phyloP scores from a whole-genome alignment of 2,113 vertebrate species.

The Phaethornis superciliosus region DNA sequence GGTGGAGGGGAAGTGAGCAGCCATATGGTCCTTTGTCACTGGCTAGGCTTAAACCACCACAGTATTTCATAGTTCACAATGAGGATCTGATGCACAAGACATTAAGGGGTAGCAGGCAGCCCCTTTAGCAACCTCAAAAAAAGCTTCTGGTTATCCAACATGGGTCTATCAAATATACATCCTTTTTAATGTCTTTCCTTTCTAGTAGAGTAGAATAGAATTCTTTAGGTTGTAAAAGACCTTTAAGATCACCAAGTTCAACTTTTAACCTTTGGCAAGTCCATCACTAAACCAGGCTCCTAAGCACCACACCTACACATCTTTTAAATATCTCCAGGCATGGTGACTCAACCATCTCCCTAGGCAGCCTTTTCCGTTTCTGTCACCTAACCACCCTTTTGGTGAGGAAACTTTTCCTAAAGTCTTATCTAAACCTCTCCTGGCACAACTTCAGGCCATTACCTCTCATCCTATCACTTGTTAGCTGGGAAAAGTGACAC shows the following conservation, averaged over 20 bases:
- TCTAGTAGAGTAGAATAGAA: neutral
- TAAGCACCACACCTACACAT: rapidly evolving
- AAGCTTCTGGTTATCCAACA: neutral
- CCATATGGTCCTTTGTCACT: too few species aligned
- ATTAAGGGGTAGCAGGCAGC: neutral
- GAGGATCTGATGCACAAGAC: too few species aligned
- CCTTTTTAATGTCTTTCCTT: neutral
- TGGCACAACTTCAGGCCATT: rapidly evolving
- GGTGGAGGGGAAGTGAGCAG: too few species aligned
- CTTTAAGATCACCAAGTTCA: neutral
- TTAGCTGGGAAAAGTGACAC: neutral
- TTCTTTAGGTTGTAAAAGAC: neutral
- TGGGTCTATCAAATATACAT: neutral
- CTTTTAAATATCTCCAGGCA: neutral
- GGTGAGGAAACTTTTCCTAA: neutral
- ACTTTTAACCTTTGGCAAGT: neutral
- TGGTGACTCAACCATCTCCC: neutral
- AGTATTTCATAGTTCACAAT: neutral
- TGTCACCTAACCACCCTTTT: neutral
- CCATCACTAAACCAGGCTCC: neutral
- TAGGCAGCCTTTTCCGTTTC: neutral
- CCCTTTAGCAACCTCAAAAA: neutral
- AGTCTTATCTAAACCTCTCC: neutral
- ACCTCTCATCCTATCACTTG: rapidly evolving
- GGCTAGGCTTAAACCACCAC: neutral